Conservation (phyloP, 2,888 invertebrate species). For the Limnephilus rhombicus region DNA sequence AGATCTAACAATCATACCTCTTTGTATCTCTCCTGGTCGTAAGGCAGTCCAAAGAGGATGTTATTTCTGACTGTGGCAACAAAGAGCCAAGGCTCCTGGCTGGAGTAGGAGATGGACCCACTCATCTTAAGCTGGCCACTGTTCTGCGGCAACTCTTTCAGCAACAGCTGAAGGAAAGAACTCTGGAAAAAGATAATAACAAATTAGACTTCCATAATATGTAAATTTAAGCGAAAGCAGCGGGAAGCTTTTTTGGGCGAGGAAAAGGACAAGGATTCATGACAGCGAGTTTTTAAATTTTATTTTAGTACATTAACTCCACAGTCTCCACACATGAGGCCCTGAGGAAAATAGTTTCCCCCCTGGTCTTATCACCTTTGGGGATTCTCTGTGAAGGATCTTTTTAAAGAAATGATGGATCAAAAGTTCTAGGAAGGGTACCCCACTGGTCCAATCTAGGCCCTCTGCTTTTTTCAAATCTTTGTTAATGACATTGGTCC, state of each 20-base stretch:
- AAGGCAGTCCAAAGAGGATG: slow-evolving; percentile 80
- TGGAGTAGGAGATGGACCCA: slow-evolving; percentile 84
- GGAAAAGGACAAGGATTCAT: background rate
- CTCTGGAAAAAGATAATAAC: slow-evolving; percentile 70
- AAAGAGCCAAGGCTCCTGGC: slow-evolving; percentile 92
- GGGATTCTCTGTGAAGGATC: no score
- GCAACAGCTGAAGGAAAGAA: slow-evolving; percentile 74
- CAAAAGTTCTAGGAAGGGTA: no score
- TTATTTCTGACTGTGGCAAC: slow-evolving; percentile 82
- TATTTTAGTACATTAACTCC: no score
- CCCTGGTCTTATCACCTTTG: no score
- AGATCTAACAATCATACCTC: slow-evolving; percentile 70
- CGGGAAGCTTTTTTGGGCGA: background rate
- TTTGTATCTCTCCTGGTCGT: slow-evolving; percentile 79
- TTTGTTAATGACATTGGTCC: no score
- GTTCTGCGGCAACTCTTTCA: slow-evolving; percentile 76
- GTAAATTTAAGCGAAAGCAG: background rate
- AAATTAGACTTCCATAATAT: background rate
- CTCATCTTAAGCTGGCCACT: slow-evolving; percentile 78
- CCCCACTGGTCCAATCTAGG: no score
- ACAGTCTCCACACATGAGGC: no score
- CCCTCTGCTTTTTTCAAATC: no score
- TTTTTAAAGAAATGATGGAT: no score
- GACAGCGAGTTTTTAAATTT: background rate
- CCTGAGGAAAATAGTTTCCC: no score